These are phyloP conservation scores for Poeciliopsis paucimaculata DNA, from an alignment of 2,797 vertebrate species.

Conservation along the genomic window DNA sequence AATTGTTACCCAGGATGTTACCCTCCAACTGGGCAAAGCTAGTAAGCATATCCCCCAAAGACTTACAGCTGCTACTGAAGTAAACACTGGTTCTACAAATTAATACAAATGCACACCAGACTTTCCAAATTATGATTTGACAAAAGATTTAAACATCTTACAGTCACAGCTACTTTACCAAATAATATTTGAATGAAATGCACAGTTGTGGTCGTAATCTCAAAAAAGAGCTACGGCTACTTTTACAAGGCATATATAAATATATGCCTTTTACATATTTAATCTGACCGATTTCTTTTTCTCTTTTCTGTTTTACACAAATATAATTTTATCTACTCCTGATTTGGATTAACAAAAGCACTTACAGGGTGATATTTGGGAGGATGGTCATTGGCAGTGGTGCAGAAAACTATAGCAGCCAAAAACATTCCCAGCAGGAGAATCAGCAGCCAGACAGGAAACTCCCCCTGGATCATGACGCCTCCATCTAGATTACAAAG, in stretches of 20 bases:
- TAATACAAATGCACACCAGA: not conserved
- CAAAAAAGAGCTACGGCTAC: not conserved
- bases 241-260: not conserved
- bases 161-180: not conserved
- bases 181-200: not conserved
- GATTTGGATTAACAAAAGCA: not conserved
- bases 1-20: not conserved
- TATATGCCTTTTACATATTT: not conserved
- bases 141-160: not conserved
- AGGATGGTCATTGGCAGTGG: conserved; percentile 85
- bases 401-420: conserved; percentile 84
- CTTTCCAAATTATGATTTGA: not conserved
- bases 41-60: not conserved
- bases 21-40: not conserved
- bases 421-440: conserved; percentile 81
- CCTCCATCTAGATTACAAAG: conserved; percentile 76
- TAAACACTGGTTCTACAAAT: not conserved
- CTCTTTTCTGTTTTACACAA: not conserved
- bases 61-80: not conserved
- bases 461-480: conserved; percentile 84
- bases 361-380: conserved; percentile 91
- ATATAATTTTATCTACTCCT: not conserved
- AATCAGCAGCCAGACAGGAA: conserved; percentile 89
- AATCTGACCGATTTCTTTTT: not conserved
- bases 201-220: not conserved